phyloP scores from a whole-genome alignment of 2,888 invertebrate genomes.

The Noctua pronuba region DNA sequence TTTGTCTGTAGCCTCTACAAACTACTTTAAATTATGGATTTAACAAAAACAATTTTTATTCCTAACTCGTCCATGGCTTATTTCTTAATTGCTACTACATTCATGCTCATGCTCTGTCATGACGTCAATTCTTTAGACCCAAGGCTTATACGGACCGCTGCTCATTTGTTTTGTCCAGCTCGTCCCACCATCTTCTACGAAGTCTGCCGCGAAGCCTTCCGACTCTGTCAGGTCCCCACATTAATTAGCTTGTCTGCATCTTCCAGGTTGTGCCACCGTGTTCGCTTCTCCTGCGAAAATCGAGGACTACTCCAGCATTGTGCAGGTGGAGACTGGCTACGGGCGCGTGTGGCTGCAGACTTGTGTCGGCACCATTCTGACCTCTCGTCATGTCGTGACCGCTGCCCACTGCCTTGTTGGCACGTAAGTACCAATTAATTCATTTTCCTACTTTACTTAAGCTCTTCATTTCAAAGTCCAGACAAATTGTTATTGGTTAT shows the following conservation, averaged over 20 bases:
- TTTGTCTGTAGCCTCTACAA: background rate
- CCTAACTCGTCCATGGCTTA: background rate
- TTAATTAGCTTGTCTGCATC: background rate
- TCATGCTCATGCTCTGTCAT: background rate
- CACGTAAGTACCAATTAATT: slow-evolving; percentile 46
- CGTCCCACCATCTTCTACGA: background rate
- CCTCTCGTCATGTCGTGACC: slow-evolving; percentile 47
- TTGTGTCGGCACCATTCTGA: slow-evolving; percentile 60
- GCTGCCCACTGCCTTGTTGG: slow-evolving; percentile 62
- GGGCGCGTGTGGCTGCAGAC: slow-evolving; percentile 58
- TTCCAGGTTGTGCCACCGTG: slow-evolving; percentile 40
- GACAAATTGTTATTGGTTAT: too few species aligned
- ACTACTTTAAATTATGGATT: background rate
- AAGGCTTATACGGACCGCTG: background rate
- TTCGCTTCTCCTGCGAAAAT: slow-evolving; percentile 54
- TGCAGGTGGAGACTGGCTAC: slow-evolving; percentile 73
- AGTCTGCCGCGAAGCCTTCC: background rate
- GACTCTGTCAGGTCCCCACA: background rate
- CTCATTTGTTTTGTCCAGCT: background rate
- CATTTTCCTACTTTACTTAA: too few species aligned
- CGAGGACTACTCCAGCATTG: slow-evolving; percentile 70
- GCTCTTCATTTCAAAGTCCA: too few species aligned
- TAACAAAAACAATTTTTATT: background rate
- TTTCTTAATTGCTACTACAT: too few species aligned
- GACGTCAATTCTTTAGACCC: background rate